Base-by-base conservation (phyloP, 1,140 invertebrate species). In the Littorina saxatilis region DNA sequence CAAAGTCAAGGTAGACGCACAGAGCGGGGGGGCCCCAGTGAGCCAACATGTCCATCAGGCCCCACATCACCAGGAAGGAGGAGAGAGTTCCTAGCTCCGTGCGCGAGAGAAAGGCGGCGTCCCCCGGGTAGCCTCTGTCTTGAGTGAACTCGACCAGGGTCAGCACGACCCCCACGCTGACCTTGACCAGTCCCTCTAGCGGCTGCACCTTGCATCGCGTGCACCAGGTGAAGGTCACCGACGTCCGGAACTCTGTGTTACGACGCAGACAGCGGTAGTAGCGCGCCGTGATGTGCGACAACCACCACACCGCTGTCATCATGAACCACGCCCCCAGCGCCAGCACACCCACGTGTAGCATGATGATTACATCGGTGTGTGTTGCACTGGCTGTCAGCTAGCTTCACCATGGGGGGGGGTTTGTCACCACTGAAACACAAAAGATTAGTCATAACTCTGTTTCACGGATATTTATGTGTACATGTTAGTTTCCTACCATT, bases 281-380 rank as follows among this genome's bases (percentile, higher is more conserved):
- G 32, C 35, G 82, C 29, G 84, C 84, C 0, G 85, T 81, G 5
- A 78, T 55, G 58, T 87, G 85, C 5, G 84, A 61, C 5, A 83
- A 68, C 87, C 87, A 88, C 87, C 87, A 88, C 5, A 86, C 17
- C 32, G 81, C 80, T 13, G 81, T 35, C 0, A 87, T 2, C n/a
- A 82, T 58, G 72, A 85, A 88, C 52, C 75, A 84, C 15, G 63
- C 32, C 17, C 85, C 85, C 0, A 82, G 55, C 23, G 75, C 77
- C 55, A 73, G 32, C 20, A 84, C 39, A 9, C 80, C 79, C 20
- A 85, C 23, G 52, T 85, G 61, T 17, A 73, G 29, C 81, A 82
- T 82, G 47, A 20, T 72, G 32, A n/a, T 4, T 75, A 27, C 17
- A 11, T 75, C 7, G 73, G n/a, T n/a, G n/a, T n/a, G n/a, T n/a